Evolutionary conservation across 1,140 invertebrate species (phyloP), one percentile per base, ranked within the genome.

Genomic region (Hylyphantes graminicola): DNA sequence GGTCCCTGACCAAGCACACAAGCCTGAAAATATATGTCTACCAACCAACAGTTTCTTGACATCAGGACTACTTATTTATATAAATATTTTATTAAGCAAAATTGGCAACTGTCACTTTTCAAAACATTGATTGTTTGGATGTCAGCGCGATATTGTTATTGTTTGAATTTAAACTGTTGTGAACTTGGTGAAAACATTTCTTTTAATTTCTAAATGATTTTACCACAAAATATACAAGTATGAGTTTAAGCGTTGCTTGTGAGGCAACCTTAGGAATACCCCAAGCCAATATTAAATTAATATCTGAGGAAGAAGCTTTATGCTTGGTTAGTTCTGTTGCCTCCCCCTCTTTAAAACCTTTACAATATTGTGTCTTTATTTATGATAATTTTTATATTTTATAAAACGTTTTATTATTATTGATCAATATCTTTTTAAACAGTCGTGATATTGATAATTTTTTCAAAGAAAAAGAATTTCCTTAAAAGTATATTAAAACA

Each of bases 281-380:
- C 7, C 19, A 17, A 50, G 61, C 12, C 10, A 51, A 70, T 59
- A 65, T 80, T 48, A 80, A 80, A 80, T 17, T 55, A 35, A 51
- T 35, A 59, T 57, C 78, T 19, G 67, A 72, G 21, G 78, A 80
- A 48, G 65, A 80, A 80, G 78, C 78, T 17, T 72, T 80, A 80
- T 80, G 78, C 78, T 70, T 80, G 78, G 78, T 80, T 70, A 70
- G 78, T 80, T 72, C 5, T 51, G 57, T 76, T 64, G 12, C 13
- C 61, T 7, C 65, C 54, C 64, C 51, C 61, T 67, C 17, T 55
- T 54, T 13, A 35, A 35, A 13, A 51, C 8, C 12, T 67, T 67
- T 67, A 54, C 19, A 54, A 78, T 10, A 54, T 74, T 67, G 3
- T 35, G 35, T 35, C 35, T 35, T 35, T 35, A 35, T 35, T 35